Evolutionary conservation across 2,113 vertebrate species (phyloP), one percentile per base, ranked within the genome.

Genomic region (Dromaius novaehollandiae): DNA sequence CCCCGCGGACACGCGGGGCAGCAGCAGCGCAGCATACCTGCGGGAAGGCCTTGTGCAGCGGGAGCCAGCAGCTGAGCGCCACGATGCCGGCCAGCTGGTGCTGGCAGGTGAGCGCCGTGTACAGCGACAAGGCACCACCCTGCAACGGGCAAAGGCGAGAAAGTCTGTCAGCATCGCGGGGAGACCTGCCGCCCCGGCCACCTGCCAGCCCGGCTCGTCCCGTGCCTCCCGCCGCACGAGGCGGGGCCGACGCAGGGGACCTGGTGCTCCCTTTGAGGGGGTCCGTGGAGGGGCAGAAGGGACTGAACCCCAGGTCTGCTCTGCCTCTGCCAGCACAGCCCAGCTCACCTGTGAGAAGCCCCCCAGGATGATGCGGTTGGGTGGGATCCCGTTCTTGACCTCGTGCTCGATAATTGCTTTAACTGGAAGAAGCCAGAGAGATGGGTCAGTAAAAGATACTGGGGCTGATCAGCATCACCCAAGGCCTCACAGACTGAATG

Each of bases 1-100:
- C 55, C 55, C 55, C 25, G 13, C 1, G 1, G 53, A 20, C 13
- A 13, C 2, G 0, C 3, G 0, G 4, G 20, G 55, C 1, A 0
- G 36, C 8, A 3, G 63, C 51, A 58, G 32, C 4, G 0, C 4
- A 0, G 20, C 44, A 16, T 98, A 99, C 99, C 99, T 99, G 98
- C 8, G 99, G 99, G 97, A 99, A 99, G 92, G 97, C 98, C 97
- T 97, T 99, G 97, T 99, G 99, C 90, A 99, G 99, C 0, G 99
- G 99, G 40, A 99, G 98, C 99, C 99, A 99, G 96, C 99, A 99
- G 96, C 99, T 99, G 97, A 99, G 98, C 0, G 99, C 99, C 93
- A 99, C 98, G 6, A 99, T 98, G 20, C 99, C 99, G 4, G 99
- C 99, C 96, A 99, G 95, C 95, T 99, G 98, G 96, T 99, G 99